These are phyloP conservation scores for Acrocera orbiculus DNA, from an alignment of 2,888 invertebrate genomes.

Conservation along the genomic window DNA sequence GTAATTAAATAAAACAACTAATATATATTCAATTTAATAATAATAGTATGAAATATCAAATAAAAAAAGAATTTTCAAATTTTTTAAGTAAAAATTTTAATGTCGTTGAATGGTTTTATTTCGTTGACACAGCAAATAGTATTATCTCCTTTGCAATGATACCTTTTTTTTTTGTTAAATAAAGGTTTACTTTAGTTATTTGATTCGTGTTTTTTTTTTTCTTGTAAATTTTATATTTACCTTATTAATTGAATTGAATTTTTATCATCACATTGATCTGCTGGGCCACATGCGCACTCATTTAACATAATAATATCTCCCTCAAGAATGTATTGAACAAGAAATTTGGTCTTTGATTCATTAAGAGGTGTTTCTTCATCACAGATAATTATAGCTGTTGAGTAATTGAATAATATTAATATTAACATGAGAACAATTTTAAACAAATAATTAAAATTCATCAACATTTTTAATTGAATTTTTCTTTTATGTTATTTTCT, in stretches of 20 bases:
- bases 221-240: conserved; percentile 8
- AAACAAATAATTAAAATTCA: neutral
- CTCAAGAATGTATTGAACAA: conserved; percentile 10
- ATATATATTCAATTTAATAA: too few relatives aligned
- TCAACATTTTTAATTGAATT: neutral
- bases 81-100: too few relatives aligned
- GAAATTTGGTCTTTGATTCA: conserved; percentile 5
- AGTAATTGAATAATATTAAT: too few relatives aligned
- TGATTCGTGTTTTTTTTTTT: too few relatives aligned
- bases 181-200: neutral
- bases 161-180: conserved; percentile 1
- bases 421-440: neutral
- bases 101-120: conserved; percentile 5
- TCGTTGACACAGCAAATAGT: conserved; percentile 9
- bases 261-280: conserved; percentile 6
- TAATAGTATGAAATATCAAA: too few relatives aligned
- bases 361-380: conserved; percentile 10
- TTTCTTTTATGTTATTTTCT: conserved; percentile 3
- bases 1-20: conserved; percentile 29
- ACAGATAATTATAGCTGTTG: neutral
- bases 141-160: conserved; percentile 7
- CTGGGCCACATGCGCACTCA: conserved; percentile 10
- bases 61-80: too few relatives aligned
- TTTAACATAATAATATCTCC: conserved; percentile 11
- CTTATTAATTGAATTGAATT: conserved; percentile 10